Conservation (phyloP, 1,140 invertebrate species). For the Globodera ellingtonae region DNA sequence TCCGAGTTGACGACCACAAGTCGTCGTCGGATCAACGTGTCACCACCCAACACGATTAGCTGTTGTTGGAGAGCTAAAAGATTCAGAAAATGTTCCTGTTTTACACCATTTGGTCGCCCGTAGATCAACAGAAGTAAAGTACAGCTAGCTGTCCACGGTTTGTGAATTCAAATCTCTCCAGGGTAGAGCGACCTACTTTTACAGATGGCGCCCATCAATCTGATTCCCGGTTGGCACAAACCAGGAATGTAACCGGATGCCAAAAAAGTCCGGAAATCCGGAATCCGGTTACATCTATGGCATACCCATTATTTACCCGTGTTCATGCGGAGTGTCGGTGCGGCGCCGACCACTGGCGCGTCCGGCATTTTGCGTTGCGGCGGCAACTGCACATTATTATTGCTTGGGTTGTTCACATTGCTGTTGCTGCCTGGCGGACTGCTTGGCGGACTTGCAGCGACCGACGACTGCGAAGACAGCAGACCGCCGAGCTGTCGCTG, state of each 20-base stretch:
- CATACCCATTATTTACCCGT: constrained; percentile 14
- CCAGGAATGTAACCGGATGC: no score
- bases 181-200: no score
- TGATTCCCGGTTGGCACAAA: no score
- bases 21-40: constrained; percentile 59
- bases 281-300: no score
- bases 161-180: no score
- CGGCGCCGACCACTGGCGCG: not conserved
- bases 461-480: not conserved
- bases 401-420: constrained; percentile 26
- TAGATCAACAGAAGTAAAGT: no score
- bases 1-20: constrained; percentile 64
- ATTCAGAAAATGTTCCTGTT: not conserved
- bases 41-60: constrained; percentile 59
- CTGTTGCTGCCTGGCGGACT: constrained; percentile 12
- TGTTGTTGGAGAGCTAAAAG: constrained; percentile 62
- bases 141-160: no score
- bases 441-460: constrained; percentile 9
- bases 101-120: no score
- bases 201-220: no score
- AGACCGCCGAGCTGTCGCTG: constrained; percentile 46
- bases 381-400: no score
- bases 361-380: not conserved
- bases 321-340: not conserved
- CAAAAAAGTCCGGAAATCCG: no score